phyloP scores from a whole-genome alignment of 1,140 invertebrate genomes.

The Prorops nasuta region DNA sequence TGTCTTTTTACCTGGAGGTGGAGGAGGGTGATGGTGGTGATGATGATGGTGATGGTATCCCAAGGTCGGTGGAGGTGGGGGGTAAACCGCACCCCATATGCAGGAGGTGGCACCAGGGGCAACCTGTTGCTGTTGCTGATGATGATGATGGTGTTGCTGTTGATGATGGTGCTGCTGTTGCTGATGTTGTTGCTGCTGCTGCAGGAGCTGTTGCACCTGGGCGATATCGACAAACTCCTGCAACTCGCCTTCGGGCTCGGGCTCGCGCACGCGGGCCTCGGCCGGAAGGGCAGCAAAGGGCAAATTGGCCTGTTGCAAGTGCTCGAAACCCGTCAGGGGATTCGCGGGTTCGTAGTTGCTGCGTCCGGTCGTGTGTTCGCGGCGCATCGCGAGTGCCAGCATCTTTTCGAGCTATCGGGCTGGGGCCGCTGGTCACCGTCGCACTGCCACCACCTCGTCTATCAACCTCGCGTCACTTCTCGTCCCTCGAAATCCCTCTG shows the following conservation, averaged over 20 bases:
- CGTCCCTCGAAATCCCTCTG: not conserved
- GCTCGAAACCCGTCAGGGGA: slow-evolving; percentile 47
- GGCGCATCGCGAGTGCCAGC: slow-evolving; percentile 55
- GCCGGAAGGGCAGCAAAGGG: slow-evolving; percentile 37
- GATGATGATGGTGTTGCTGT: slow-evolving; percentile 19
- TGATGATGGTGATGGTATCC: slow-evolving; percentile 46
- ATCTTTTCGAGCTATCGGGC: slow-evolving; percentile 45
- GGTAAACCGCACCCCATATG: slow-evolving; percentile 48
- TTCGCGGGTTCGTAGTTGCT: slow-evolving; percentile 49
- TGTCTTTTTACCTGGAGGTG: slow-evolving; percentile 37
- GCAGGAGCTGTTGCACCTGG: slow-evolving; percentile 48
- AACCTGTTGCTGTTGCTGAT: slow-evolving; percentile 17
- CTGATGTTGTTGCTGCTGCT: slow-evolving; percentile 45
- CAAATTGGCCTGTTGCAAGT: slow-evolving; percentile 44
- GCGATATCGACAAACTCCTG: slow-evolving; percentile 52
- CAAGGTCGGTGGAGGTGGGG: slow-evolving; percentile 42
- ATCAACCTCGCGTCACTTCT: slow-evolving; percentile 15
- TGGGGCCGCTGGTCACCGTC: not conserved
- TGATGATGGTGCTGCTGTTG: slow-evolving; percentile 33
- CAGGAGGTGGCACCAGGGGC: slow-evolving; percentile 32
- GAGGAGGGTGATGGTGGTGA: slow-evolving; percentile 40
- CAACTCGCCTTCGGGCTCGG: slow-evolving; percentile 43
- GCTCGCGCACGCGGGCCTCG: slow-evolving; percentile 35
- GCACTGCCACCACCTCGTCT: too few relatives aligned
- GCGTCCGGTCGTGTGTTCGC: slow-evolving; percentile 54